phyloP scores from a whole-genome alignment of 2,888 invertebrate species.

The Sipha maydis region DNA sequence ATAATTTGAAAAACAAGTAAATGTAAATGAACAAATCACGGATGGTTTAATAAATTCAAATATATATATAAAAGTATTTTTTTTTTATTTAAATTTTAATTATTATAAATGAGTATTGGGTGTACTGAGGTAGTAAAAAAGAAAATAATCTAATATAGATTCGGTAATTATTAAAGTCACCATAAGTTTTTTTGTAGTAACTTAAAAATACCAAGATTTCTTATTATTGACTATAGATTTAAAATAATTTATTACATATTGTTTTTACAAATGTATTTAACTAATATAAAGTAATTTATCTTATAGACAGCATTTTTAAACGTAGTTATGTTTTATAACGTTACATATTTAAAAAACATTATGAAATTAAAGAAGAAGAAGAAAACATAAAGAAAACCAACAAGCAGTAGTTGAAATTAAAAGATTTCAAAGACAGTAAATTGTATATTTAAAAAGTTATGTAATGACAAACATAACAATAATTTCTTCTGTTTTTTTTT shows the following conservation, averaged over 20 bases:
- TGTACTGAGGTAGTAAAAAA: no score
- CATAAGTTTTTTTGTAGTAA: no score
- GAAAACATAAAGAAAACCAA: not conserved
- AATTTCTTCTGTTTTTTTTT: not conserved
- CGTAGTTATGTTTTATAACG: not conserved
- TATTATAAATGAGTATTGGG: no score
- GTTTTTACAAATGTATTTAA: not conserved
- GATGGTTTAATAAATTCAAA: not conserved
- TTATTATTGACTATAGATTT: no score
- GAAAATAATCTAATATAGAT: no score
- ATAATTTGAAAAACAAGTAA: not conserved
- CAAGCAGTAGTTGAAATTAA: not conserved
- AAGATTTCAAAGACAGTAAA: not conserved
- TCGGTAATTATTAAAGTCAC: no score
- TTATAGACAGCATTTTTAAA: not conserved
- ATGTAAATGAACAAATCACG: constrained; percentile 1
- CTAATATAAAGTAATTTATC: not conserved
- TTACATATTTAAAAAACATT: not conserved
- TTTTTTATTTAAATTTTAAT: no score
- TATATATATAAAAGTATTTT: no score
- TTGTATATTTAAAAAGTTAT: not conserved
- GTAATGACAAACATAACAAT: not conserved
- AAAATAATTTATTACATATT: no score
- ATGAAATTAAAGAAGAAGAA: not conserved
- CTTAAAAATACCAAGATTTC: no score